Percentiles rank a stretch among this genome's conserved stretches.
These are phyloP conservation scores for Hoplostethus mediterraneus DNA, from an alignment of 2,797 vertebrate species.

Conservation along the genomic window DNA sequence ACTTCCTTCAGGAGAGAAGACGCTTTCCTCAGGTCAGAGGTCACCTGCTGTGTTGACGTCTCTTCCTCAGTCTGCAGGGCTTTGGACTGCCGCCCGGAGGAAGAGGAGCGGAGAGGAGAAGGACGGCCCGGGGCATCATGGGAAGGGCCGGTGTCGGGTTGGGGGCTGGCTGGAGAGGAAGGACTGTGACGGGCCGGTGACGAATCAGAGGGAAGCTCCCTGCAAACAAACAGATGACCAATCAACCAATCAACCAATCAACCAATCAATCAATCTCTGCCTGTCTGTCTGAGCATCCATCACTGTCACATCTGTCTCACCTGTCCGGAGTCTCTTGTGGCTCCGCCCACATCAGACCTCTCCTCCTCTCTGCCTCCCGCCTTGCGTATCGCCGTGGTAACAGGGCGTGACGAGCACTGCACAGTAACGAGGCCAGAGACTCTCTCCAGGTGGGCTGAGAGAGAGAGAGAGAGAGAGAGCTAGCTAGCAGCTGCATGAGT, in stretches of 20 bases:
- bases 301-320: constrained; percentile 33
- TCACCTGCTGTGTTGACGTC: constrained; percentile 63
- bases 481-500: neutral
- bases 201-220: constrained; percentile 2
- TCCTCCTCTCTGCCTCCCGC: constrained; percentile 69
- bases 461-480: neutral
- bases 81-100: constrained; percentile 55
- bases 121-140: constrained; percentile 5
- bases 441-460: constrained; percentile 86
- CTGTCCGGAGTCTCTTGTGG: constrained; percentile 21
- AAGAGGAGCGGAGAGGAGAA: neutral
- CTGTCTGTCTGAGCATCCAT: neutral
- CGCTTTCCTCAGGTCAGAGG: constrained; percentile 29
- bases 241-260: no score
- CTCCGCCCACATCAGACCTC: constrained; percentile 49
- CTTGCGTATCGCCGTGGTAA: constrained; percentile 65
- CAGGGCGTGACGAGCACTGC: constrained; percentile 77
- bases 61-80: constrained; percentile 72
- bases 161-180: neutral
- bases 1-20: constrained; percentile 70
- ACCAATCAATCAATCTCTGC: no score
- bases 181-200: constrained; percentile 4
- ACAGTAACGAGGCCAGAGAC: constrained; percentile 80
- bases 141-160: constrained; percentile 9
- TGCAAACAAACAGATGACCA: no score